A percentile compares a stretch with the other conserved stretches of the same genome.
Evolutionary conservation across 2,113 vertebrate genomes (phyloP).

Genomic region (Leptosomus discolor): DNA sequence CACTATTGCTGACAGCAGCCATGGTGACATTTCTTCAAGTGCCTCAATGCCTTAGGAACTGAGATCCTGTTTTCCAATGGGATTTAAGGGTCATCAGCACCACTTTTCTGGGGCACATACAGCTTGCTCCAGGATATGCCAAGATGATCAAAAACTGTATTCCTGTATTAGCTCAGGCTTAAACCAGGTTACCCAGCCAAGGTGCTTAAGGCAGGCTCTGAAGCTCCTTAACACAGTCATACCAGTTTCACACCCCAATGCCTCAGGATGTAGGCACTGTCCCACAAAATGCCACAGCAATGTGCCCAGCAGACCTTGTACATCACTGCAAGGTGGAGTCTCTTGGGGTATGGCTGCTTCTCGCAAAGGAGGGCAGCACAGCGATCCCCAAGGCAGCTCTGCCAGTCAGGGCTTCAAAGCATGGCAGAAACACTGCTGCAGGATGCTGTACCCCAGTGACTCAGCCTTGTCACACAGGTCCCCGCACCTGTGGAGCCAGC

Average conservation of each 20-base stretch:
- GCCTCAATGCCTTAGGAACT: background rate
- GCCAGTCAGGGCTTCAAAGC: background rate
- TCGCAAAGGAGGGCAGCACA: background rate
- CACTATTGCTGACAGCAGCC: background rate
- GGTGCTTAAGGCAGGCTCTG: background rate
- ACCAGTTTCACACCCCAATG: background rate
- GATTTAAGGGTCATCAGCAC: background rate
- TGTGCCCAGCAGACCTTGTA: background rate
- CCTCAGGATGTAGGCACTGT: background rate
- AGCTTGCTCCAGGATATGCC: background rate
- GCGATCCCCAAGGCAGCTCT: accelerated
- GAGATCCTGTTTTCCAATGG: background rate
- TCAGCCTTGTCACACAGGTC: background rate
- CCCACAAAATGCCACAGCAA: background rate
- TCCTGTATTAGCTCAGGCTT: background rate
- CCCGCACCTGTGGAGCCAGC: background rate
- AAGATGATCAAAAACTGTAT: background rate
- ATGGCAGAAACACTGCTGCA: accelerated
- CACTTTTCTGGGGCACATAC: accelerated
- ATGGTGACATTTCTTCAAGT: background rate
- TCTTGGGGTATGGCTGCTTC: background rate
- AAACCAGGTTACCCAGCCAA: background rate
- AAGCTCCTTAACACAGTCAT: background rate
- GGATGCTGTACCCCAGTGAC: background rate
- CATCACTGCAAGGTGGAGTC: background rate